Base-by-base conservation (phyloP, 2,113 vertebrate species). In the Hypomesus transpacificus region DNA sequence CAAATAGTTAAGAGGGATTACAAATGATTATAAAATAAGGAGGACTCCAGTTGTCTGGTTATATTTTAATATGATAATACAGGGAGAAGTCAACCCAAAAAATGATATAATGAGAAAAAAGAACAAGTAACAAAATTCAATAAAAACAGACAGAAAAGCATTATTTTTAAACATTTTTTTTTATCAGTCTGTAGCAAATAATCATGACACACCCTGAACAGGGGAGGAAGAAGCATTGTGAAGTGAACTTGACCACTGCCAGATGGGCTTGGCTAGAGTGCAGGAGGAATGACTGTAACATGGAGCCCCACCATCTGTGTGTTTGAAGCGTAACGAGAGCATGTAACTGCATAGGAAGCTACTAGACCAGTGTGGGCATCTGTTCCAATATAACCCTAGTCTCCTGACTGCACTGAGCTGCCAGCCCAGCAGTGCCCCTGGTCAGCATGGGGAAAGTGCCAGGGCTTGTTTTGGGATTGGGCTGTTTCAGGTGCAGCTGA, bases 41-140 rank as follows among this genome's bases (percentile, higher is more conserved):
- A 89, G 84, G 88, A 97, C 92, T 93, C 94, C 89, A 91, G 90
- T 92, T 91, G 88, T 93, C 95, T 92, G 93, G 90, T 96, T 96
- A 96, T 92, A 95, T 91, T 96, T 97, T 97, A 97, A 98, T 96
- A 95, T 95, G 93, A 90, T 91, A 90, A 96, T 94, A 96, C 93
- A 96, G 91, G 88, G 86, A 87, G 91, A 95, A 93, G 91, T 94
- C 94, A 94, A 85, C 85, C 68, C 80, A 81, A 91, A 92, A 65
- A 69, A 84, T 80, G 75, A 87, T 85, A 94, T 92, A 93, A 93
- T 94, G 90, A 86, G 87, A 92, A 87, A 88, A 85, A 92, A 92
- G 93, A 91, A 89, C 87, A 94, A 94, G 91, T 93, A 95, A 94
- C 91, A 91, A 91, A 90, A 77, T 91, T 89, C 90, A 93, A 94